Evolutionary conservation across 2,113 vertebrate genomes (phyloP).

Genomic region (Strigops habroptila): DNA sequence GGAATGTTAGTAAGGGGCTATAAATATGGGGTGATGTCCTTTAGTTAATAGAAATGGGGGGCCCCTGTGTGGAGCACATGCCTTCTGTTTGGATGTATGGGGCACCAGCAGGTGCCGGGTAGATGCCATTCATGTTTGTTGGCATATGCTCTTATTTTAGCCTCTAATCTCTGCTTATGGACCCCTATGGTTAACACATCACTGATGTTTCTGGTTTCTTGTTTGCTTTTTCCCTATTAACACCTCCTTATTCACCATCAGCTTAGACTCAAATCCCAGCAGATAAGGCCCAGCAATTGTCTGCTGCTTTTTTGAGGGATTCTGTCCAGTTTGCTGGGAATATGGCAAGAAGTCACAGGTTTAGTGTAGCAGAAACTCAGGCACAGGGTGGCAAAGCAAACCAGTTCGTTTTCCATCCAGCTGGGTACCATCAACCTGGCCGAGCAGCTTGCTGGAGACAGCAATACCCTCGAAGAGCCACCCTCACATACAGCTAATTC

Average conservation of each 20-base stretch:
- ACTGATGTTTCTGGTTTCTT: not conserved
- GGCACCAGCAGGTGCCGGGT: not conserved
- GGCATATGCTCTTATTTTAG: not conserved
- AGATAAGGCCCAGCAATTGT: fast-evolving
- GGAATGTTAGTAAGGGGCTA: not conserved
- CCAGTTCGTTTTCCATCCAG: not conserved
- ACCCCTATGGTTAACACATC: fast-evolving
- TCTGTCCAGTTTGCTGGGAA: not conserved
- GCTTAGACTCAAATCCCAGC: not conserved
- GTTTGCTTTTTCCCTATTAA: not conserved
- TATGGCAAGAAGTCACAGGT: fast-evolving
- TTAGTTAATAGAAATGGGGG: not conserved
- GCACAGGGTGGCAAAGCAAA: not conserved
- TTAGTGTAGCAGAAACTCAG: not conserved
- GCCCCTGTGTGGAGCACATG: fast-evolving
- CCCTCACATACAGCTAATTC: not conserved
- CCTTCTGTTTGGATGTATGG: not conserved
- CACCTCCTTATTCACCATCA: no score
- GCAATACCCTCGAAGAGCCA: not conserved
- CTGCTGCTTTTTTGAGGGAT: not conserved
- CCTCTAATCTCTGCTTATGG: not conserved
- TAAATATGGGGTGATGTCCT: not conserved
- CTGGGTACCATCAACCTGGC: not conserved
- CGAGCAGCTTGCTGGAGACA: fast-evolving
- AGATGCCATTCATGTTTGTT: not conserved